Conservation (phyloP, 2,888 invertebrate genomes). For the Sphinx pinastri region DNA sequence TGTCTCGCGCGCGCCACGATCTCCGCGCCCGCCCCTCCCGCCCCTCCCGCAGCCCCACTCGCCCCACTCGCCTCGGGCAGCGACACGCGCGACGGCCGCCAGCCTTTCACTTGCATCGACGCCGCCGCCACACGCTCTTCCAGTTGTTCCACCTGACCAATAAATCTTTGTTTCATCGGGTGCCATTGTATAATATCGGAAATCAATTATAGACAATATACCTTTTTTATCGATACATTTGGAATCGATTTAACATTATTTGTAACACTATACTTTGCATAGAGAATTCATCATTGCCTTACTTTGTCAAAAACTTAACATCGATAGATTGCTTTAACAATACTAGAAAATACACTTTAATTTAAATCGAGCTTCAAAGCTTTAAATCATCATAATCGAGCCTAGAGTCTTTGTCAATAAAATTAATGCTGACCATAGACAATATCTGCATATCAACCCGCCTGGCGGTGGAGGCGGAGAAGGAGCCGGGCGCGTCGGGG, state of each 20-base stretch:
- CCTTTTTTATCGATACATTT: too few species aligned
- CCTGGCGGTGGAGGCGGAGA: slow-evolving; percentile 88
- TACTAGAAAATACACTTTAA: too few species aligned
- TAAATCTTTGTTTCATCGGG: background rate
- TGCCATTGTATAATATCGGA: too few species aligned
- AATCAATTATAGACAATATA: too few species aligned
- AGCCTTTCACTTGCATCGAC: slow-evolving; percentile 95
- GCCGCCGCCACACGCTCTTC: slow-evolving; percentile 95
- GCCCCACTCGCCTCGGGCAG: slow-evolving; percentile 85
- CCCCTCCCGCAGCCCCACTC: slow-evolving; percentile 68
- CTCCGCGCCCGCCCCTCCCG: slow-evolving; percentile 82
- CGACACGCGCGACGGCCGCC: slow-evolving; percentile 84
- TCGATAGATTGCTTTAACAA: too few species aligned
- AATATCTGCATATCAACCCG: slow-evolving; percentile 92
- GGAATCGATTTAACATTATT: too few species aligned
- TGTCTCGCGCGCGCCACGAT: slow-evolving; percentile 86
- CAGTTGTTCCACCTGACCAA: slow-evolving; percentile 88
- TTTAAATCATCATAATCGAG: too few species aligned
- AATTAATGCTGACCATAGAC: slow-evolving; percentile 83
- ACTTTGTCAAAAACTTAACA: too few species aligned
- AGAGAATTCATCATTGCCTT: too few species aligned
- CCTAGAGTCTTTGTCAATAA: too few species aligned
- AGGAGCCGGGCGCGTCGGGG: slow-evolving; percentile 74
- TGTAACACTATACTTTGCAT: too few species aligned
- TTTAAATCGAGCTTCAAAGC: too few species aligned